Evolutionary conservation across 2,113 vertebrate species (phyloP).

Genomic region (Misgurnus anguillicaudatus): DNA sequence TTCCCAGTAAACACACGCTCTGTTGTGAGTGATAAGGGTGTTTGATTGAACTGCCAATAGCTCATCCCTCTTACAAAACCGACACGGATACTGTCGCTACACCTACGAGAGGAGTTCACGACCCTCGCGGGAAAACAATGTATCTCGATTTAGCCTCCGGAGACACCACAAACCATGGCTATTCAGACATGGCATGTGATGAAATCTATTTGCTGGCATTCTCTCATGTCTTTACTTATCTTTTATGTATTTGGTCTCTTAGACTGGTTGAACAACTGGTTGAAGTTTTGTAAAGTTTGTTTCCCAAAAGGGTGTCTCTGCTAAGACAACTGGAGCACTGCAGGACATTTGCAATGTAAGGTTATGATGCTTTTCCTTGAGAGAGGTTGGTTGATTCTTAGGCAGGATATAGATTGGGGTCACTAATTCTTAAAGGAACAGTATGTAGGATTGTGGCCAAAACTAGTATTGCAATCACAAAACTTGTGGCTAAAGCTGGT

Average conservation of each 20-base stretch:
- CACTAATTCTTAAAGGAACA: no score
- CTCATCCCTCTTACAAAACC: slow-evolving; percentile 44
- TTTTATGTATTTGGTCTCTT: slow-evolving; percentile 1
- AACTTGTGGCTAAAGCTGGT: no score
- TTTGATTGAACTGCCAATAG: slow-evolving; percentile 41
- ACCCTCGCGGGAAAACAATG: slow-evolving; percentile 43
- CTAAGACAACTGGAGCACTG: slow-evolving; percentile 19
- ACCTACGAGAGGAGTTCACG: slow-evolving; percentile 34
- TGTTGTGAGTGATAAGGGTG: slow-evolving; percentile 40
- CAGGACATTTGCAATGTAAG: slow-evolving; percentile 19
- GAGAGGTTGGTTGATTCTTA: background rate
- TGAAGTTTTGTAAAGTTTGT: slow-evolving; percentile 32
- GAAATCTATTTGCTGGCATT: slow-evolving; percentile 25
- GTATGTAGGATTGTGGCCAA: no score
- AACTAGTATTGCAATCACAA: no score
- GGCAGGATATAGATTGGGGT: background rate
- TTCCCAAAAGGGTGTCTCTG: slow-evolving; percentile 35
- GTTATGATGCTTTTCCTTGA: background rate
- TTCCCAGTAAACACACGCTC: slow-evolving; percentile 46
- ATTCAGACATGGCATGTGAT: slow-evolving; percentile 20
- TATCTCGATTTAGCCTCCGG: slow-evolving; percentile 9
- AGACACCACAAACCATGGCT: background rate
- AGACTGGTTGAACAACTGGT: background rate
- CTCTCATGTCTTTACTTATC: background rate
- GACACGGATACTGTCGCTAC: slow-evolving; percentile 31